Percentiles rank a stretch among this genome's conserved stretches.
phyloP scores from a whole-genome alignment of 2,797 vertebrate genomes.

The Lophius americanus region DNA sequence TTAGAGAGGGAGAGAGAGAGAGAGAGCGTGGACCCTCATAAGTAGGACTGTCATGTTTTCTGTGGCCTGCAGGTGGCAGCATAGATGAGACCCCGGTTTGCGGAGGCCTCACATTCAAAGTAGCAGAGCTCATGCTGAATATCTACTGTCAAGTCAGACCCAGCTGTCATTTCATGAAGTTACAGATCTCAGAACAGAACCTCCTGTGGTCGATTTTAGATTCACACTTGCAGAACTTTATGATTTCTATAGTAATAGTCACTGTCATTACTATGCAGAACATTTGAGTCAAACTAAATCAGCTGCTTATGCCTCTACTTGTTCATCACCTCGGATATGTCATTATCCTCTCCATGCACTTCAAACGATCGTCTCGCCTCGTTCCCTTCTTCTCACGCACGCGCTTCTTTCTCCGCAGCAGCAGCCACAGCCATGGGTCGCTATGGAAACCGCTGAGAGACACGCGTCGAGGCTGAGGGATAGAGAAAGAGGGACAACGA shows the following conservation, averaged over 20 bases:
- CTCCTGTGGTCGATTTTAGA: too few species aligned
- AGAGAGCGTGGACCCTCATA: neutral
- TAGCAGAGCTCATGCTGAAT: slow-evolving; percentile 41
- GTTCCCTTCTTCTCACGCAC: slow-evolving; percentile 54
- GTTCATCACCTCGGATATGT: slow-evolving; percentile 39
- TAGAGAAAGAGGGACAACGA: slow-evolving; percentile 54
- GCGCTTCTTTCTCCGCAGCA: slow-evolving; percentile 71
- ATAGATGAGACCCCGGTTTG: slow-evolving; percentile 42
- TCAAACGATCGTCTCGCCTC: slow-evolving; percentile 45
- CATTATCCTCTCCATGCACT: slow-evolving; percentile 15
- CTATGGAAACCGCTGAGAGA: slow-evolving; percentile 80
- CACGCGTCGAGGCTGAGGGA: slow-evolving; percentile 67
- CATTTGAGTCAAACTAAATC: too few species aligned
- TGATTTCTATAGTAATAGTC: neutral
- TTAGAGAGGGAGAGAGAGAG: neutral
- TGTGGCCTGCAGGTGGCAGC: slow-evolving; percentile 73
- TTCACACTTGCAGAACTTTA: neutral
- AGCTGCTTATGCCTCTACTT: slow-evolving; percentile 6
- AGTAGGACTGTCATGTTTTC: neutral
- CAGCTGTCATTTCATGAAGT: slow-evolving; percentile 10
- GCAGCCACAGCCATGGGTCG: slow-evolving; percentile 76
- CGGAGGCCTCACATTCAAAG: slow-evolving; percentile 66
- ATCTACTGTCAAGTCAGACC: slow-evolving; percentile 23
- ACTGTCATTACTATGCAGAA: neutral
- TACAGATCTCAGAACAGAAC: neutral